phyloP scores from a whole-genome alignment of 2,888 invertebrate species.

The Apotomis turbidana region DNA sequence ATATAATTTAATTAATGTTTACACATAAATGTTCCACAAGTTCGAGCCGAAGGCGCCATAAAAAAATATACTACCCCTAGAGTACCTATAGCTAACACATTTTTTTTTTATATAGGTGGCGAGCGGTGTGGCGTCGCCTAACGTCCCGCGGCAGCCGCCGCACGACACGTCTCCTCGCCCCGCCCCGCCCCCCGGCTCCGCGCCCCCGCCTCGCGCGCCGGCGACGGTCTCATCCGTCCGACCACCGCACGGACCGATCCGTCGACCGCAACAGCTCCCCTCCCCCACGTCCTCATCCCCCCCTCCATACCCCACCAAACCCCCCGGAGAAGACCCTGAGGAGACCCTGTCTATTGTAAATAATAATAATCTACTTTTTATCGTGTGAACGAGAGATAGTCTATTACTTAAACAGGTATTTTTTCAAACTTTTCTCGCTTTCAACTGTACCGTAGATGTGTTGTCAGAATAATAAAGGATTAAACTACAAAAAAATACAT shows the following conservation, averaged over 20 bases:
- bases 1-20: no score
- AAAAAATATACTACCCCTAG: no score
- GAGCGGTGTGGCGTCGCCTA: conserved; percentile 80
- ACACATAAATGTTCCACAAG: no score
- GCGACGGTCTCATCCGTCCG: conserved; percentile 63
- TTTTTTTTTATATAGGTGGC: conserved; percentile 66
- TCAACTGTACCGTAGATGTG: conserved; percentile 84
- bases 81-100: neutral
- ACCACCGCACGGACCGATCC: conserved; percentile 64
- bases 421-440: conserved; percentile 83
- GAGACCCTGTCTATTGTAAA: conserved; percentile 78
- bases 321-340: conserved; percentile 53
- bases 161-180: conserved; percentile 47
- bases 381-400: conserved; percentile 83
- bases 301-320: conserved; percentile 49
- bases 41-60: no score
- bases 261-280: conserved; percentile 62
- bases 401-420: conserved; percentile 82
- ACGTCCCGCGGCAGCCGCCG: conserved; percentile 54
- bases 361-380: conserved; percentile 81
- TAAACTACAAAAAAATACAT: conserved; percentile 81
- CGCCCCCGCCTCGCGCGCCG: conserved; percentile 52
- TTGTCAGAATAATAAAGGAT: conserved; percentile 80
- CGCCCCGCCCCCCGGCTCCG: conserved; percentile 52
- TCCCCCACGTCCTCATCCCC: conserved; percentile 42